Base-by-base conservation (phyloP, 2,797 vertebrate genomes). In the Liparis tanakae region DNA sequence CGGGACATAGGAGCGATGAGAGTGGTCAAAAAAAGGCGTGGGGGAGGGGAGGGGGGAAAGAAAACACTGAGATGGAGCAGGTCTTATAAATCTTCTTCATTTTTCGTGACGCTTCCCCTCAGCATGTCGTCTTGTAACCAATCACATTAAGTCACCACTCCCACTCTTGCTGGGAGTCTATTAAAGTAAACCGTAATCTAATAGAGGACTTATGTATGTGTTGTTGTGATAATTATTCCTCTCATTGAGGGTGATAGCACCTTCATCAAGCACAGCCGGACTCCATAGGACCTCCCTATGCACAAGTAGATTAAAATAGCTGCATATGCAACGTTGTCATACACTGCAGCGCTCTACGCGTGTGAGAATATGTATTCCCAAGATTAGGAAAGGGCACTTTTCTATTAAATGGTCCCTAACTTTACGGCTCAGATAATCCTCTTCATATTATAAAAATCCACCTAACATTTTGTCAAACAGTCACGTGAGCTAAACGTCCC, bases 221-320 rank as follows among this genome's bases (percentile, higher is more conserved):
- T 90, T 91, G 86, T 90, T 89, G 82, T 85, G 81, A 89, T 91
- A 92, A 93, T 94, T 89, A 92, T 89, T 90, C 78, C 83, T 90
- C 81, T 91, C 81, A 92, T 88, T 92, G 83, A 89, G 70, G 85
- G 69, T 85, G 90, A 93, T 90, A 62, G 90, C 88, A 89, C 81
- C 90, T 92, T 91, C 83, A 91, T 94, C 90, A 93, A 89, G 81
- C 80, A 66, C 78, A 72, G 87, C 50, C 70, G 30, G 76, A 59
- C 63, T 79, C 63, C 71, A 13, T 48, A 84, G 62, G 81, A 86
- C 83, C 86, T 86, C 81, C 88, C 83, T n/a, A 17, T 63, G 77
- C 70, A 81, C 65, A 67, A 72, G 71, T 70, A 87, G 90, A 92
- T 91, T 88, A 89, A 90, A 89, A 87, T 41, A 83, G 74, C 82